Percentiles rank a stretch among this genome's conserved stretches.
phyloP scores from a whole-genome alignment of 2,797 vertebrate genomes.

The Hypotaenidia okinawae region DNA sequence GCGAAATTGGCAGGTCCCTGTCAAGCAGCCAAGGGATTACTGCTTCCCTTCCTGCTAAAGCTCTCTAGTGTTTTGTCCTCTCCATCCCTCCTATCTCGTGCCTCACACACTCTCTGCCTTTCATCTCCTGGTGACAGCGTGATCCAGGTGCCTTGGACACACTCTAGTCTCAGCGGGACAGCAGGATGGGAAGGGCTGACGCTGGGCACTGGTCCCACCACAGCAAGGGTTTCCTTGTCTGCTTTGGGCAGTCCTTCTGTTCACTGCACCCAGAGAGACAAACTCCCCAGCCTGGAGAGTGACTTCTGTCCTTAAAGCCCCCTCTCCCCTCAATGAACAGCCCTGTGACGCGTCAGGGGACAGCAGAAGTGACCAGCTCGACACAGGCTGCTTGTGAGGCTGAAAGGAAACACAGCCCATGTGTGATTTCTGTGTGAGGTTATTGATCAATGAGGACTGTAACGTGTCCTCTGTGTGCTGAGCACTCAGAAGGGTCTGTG shows the following conservation, averaged over 20 bases:
- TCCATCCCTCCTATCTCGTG: conserved; percentile 3
- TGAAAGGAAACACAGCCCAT: neutral
- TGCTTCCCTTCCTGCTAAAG: neutral
- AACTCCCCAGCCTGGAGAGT: neutral
- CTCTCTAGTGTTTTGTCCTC: neutral
- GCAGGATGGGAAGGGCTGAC: neutral
- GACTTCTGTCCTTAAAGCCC: neutral
- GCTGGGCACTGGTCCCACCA: neutral
- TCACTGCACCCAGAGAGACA: neutral
- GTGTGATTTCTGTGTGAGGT: neutral
- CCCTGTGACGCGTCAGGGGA: fast-evolving
- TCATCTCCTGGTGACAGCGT: neutral
- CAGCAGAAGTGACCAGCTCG: neutral
- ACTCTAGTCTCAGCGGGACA: neutral
- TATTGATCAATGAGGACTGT: neutral
- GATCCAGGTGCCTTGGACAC: neutral
- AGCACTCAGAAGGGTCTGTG: neutral
- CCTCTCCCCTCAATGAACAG: neutral
- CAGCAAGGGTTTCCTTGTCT: neutral
- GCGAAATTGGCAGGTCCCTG: conserved; percentile 5
- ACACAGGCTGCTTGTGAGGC: neutral
- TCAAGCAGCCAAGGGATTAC: conserved; percentile 38
- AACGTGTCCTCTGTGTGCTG: neutral
- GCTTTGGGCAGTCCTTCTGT: neutral
- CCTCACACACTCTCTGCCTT: neutral